Percentiles rank a stretch among this genome's conserved stretches.
phyloP scores from a whole-genome alignment of 2,113 vertebrate genomes.

The Melanostigma gelatinosum region DNA sequence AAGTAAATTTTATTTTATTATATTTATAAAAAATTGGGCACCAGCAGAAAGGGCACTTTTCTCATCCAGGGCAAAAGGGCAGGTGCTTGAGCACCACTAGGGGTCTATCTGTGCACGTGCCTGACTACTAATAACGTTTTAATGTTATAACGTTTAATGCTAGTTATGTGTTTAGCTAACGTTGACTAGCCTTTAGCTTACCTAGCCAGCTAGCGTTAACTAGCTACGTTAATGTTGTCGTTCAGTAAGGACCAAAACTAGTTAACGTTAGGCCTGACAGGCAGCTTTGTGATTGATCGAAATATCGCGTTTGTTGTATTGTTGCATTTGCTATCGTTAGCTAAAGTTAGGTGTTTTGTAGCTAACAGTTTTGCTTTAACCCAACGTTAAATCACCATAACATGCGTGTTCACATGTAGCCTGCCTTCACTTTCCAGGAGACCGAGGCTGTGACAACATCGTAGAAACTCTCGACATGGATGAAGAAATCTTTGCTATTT shows the following conservation, averaged over 20 bases:
- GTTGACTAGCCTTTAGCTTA: constrained; percentile 5
- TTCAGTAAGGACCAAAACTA: background rate
- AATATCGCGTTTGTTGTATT: background rate
- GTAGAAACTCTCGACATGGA: constrained; percentile 81
- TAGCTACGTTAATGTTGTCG: background rate
- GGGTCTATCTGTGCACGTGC: too few relatives aligned
- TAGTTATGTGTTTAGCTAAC: constrained; percentile 20
- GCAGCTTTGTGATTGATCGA: background rate
- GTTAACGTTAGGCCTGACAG: background rate
- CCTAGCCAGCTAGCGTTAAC: constrained; percentile 5
- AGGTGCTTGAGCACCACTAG: too few relatives aligned
- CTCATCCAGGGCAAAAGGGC: too few relatives aligned
- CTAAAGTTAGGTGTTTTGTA: background rate
- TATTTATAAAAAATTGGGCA: too few relatives aligned
- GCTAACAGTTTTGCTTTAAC: background rate
- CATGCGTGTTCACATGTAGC: background rate
- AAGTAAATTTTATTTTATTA: too few relatives aligned
- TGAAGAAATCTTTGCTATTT: constrained; percentile 86
- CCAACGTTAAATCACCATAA: background rate
- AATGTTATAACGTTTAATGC: too few relatives aligned
- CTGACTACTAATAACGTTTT: too few relatives aligned
- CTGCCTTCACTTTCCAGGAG: constrained; percentile 44
- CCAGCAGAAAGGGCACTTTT: too few relatives aligned
- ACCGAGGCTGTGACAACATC: constrained; percentile 61
- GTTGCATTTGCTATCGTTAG: background rate